These are phyloP conservation scores for Catagonus wagneri DNA, from an alignment of 2,113 vertebrate species.

Conservation along the genomic window DNA sequence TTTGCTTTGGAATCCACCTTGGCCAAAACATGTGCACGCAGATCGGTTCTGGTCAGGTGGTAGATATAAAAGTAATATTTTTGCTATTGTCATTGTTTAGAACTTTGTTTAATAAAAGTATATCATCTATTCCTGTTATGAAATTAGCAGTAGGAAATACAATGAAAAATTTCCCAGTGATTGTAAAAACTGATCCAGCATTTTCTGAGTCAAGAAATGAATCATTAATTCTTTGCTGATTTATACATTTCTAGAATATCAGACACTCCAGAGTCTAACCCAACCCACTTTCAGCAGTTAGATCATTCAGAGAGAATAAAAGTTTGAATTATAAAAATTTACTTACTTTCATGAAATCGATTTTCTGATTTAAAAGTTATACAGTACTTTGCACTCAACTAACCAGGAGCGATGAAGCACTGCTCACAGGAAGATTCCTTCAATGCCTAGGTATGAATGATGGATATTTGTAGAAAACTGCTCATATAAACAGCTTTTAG, in stretches of 20 bases:
- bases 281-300: neutral
- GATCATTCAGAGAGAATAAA: neutral
- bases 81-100: neutral
- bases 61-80: neutral
- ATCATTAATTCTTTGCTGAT: neutral
- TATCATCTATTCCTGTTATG: neutral
- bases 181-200: neutral
- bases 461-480: neutral
- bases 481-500: neutral
- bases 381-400: neutral
- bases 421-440: neutral
- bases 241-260: neutral
- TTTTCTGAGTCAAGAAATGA: neutral
- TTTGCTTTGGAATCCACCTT: no score
- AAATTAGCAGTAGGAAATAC: neutral
- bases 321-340: conserved; percentile 10
- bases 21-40: no score
- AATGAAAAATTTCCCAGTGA: neutral
- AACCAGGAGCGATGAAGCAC: neutral
- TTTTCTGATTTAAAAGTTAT: conserved; percentile 15
- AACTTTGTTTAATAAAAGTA: neutral
- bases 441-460: neutral
- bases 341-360: neutral
- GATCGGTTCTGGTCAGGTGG: no score
- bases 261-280: neutral